Evolutionary conservation across 2,113 vertebrate species (phyloP).

Genomic region (Maccullochella peelii): DNA sequence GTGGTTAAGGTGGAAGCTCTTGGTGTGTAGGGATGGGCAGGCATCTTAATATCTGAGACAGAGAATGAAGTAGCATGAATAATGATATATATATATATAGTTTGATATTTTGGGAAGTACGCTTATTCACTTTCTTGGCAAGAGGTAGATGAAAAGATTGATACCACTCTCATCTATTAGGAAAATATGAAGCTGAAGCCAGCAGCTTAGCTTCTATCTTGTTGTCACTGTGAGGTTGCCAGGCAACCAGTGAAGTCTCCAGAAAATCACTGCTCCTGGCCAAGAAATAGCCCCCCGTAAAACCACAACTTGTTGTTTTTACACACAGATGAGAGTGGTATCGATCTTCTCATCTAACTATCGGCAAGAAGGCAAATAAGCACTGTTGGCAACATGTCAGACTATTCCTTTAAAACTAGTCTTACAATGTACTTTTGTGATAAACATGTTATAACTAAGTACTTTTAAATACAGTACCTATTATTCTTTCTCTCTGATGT

Average conservation of each 20-base stretch:
- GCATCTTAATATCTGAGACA: constrained; percentile 86
- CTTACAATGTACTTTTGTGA: background rate
- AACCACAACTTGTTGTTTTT: background rate
- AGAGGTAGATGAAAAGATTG: background rate
- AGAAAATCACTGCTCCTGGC: background rate
- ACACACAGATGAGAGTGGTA: background rate
- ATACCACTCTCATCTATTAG: background rate
- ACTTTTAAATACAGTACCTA: constrained; percentile 60
- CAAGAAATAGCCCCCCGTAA: background rate
- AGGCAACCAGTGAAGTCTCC: background rate
- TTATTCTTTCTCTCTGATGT: constrained; percentile 77
- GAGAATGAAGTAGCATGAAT: constrained; percentile 46
- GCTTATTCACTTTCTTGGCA: background rate
- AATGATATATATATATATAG: constrained; percentile 1
- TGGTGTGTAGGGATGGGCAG: constrained; percentile 79
- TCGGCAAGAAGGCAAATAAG: background rate
- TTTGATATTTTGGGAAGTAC: background rate
- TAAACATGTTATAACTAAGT: background rate
- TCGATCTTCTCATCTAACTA: background rate
- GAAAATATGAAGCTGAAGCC: background rate
- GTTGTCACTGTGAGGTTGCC: background rate
- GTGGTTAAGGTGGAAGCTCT: constrained; percentile 76
- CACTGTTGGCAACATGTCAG: background rate
- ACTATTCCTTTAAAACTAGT: background rate
- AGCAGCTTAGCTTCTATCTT: background rate